Evolutionary conservation across 2,797 vertebrate genomes (phyloP).

Genomic region (Xenentodon cancila): DNA sequence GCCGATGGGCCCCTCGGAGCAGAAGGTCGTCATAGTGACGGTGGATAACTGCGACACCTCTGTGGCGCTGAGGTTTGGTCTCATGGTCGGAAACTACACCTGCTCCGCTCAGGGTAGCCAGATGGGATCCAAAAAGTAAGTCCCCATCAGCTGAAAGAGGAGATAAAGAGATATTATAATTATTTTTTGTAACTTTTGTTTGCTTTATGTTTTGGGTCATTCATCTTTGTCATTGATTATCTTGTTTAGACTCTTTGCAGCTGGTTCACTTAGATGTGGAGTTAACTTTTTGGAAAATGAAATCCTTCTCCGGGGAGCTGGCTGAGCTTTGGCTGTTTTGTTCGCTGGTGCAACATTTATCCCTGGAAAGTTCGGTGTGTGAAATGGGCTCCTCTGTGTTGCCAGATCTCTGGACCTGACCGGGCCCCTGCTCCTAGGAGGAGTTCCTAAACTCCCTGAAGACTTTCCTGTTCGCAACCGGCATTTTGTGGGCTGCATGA

Average conservation of each 20-base stretch:
- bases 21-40: constrained; percentile 91
- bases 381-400: constrained; percentile 29
- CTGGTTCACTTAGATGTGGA: background rate
- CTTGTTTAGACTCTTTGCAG: constrained; percentile 15
- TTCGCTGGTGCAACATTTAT: too few relatives aligned
- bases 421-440: constrained; percentile 91
- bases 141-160: background rate
- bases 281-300: constrained; percentile 46
- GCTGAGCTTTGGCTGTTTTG: constrained; percentile 9
- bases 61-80: constrained; percentile 89
- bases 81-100: constrained; percentile 89
- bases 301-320: constrained; percentile 34
- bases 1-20: constrained; percentile 93
- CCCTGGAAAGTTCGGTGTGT: background rate
- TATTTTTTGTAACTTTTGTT: too few relatives aligned
- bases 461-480: constrained; percentile 89
- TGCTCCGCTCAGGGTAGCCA: constrained; percentile 94
- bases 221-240: constrained; percentile 1
- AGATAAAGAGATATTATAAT: too few relatives aligned
- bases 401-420: constrained; percentile 93
- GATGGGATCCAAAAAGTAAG: constrained; percentile 94
- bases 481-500: constrained; percentile 95
- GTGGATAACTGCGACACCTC: constrained; percentile 92
- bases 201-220: too few relatives aligned
- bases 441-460: constrained; percentile 91